phyloP scores from a whole-genome alignment of 2,888 invertebrate genomes.

The Protodeltote pygarga region DNA sequence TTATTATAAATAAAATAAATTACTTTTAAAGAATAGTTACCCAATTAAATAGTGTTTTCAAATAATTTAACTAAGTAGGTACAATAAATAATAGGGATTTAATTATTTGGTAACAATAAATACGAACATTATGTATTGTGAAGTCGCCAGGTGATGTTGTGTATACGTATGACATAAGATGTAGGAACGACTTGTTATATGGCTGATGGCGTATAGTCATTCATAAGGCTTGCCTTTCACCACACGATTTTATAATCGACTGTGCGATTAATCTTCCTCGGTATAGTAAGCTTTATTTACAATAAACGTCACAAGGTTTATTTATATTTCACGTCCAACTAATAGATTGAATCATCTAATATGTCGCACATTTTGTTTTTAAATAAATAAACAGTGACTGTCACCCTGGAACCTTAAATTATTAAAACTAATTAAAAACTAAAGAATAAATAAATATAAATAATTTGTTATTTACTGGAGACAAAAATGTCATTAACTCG shows the following conservation, averaged over 20 bases:
- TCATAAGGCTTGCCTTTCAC: conserved; percentile 33
- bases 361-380: conserved; percentile 23
- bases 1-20: conserved; percentile 45
- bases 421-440: conserved; percentile 43
- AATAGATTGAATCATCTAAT: conserved; percentile 17
- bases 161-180: conserved; percentile 17
- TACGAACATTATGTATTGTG: conserved; percentile 48
- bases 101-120: conserved; percentile 78
- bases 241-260: conserved; percentile 37
- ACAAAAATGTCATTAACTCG: conserved; percentile 13
- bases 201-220: conserved; percentile 44
- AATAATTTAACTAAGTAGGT: conserved; percentile 38
- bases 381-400: conserved; percentile 52
- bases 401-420: conserved; percentile 55
- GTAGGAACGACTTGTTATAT: conserved; percentile 49
- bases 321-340: conserved; percentile 41
- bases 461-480: conserved; percentile 58
- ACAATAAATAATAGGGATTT: conserved; percentile 45
- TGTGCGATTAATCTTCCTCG: conserved; percentile 27
- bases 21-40: conserved; percentile 32
- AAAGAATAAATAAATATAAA: conserved; percentile 59
- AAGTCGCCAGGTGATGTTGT: conserved; percentile 21
- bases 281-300: conserved; percentile 36
- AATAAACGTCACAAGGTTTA: conserved; percentile 50
- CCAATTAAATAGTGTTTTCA: conserved; percentile 30